These are phyloP conservation scores for Psylliodes chrysocephalus DNA, from an alignment of 2,888 invertebrate genomes.

Conservation along the genomic window DNA sequence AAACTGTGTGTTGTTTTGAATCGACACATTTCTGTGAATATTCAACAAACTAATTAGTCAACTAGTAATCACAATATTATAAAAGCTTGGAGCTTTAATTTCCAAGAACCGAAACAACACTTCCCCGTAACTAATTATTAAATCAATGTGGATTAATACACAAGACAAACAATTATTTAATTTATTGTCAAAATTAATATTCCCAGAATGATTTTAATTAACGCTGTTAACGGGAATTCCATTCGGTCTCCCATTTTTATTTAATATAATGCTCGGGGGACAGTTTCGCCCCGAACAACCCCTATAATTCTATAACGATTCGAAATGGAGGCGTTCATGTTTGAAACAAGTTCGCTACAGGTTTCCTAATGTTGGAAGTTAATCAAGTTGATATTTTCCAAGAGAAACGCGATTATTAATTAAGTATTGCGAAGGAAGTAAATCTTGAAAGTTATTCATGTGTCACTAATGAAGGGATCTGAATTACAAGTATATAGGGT, in stretches of 20 bases:
- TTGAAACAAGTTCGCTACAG: constrained; percentile 15
- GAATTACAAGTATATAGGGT: not conserved
- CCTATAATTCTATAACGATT: constrained; percentile 12
- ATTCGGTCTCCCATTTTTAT: not conserved
- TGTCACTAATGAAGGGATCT: constrained; percentile 20
- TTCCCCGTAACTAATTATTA: too few species aligned
- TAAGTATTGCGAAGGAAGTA: constrained; percentile 21
- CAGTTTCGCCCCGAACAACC: constrained; percentile 4
- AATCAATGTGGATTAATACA: too few species aligned
- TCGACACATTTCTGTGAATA: too few species aligned
- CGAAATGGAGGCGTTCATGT: constrained; percentile 11
- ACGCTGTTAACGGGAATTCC: constrained; percentile 3
- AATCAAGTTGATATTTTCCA: constrained; percentile 30
- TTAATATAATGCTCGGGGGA: constrained; percentile 11
- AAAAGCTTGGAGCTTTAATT: too few species aligned
- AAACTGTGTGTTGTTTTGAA: too few species aligned
- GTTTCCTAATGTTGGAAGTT: constrained; percentile 23
- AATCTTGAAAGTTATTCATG: constrained; percentile 18
- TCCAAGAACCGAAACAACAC: too few species aligned
- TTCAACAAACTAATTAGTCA: too few species aligned
- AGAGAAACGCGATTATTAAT: constrained; percentile 25
- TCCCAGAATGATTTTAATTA: constrained; percentile 5
- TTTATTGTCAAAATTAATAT: constrained; percentile 3
- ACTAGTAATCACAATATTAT: too few species aligned
- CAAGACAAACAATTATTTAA: not conserved